Evolutionary conservation across 2,888 invertebrate species (phyloP), one percentile per base, ranked within the genome.

Genomic region (Ashinkailepas kermadecensis): DNA sequence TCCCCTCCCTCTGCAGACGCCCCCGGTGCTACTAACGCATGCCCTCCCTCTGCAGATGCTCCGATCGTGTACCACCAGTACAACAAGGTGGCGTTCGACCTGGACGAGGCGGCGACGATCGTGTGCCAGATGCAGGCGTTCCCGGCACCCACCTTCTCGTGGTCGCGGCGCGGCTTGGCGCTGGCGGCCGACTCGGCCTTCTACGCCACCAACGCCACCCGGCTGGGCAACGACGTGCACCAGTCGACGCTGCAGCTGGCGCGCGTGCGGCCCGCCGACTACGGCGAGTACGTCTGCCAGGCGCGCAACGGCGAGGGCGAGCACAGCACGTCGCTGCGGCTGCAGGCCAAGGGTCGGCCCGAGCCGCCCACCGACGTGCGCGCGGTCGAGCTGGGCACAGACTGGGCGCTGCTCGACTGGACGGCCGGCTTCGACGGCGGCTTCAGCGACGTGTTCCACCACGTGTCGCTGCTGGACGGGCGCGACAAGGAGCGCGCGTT

Each of bases 391-490:
- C 91, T 93, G 0, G 95, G 95, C 0, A 93, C 93, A 21, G 93
- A 93, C 82, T 93, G 91, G 86, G 94, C 95, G 0, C 92, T 93
- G 0, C 88, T 96, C 39, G 90, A 91, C 82, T 96, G 96, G 96
- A 93, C 94, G 86, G 92, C 94, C 0, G 96, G 96, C 0, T 97
- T 96, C 87, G 94, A 96, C 87, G 96, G 96, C 0, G 96, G 96
- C 0, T 88, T 95, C 81, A 91, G 92, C 80, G 58, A 15, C 23
- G 25, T 25, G 15, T 21, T 79, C 23, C 59, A 79, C 25, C 79
- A 79, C 23, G 79, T 59, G 58, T 25, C 79, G 58, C 59, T 79
- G 79, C n/a, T 12, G 58, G 81, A 83, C 57, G 80, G 70, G 65
- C 39, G 59, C 6, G 84, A 82, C 21, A 95, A 94, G 88, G 94